These are phyloP conservation scores for Holocentrus rufus DNA, from an alignment of 2,797 vertebrate genomes.

Conservation along the genomic window DNA sequence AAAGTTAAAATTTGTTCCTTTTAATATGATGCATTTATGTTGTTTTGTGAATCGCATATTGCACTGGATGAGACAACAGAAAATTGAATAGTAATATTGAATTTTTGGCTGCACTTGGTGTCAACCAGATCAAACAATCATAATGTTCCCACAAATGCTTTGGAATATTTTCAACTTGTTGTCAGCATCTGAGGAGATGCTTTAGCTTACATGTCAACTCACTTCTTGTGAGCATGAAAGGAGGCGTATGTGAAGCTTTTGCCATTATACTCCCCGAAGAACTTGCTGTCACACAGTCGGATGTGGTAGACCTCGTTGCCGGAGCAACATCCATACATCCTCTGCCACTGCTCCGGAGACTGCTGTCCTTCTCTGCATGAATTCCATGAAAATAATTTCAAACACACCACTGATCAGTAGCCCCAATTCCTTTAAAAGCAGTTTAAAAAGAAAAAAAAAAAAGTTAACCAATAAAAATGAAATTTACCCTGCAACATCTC, in stretches of 20 bases:
- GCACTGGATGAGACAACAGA: no score
- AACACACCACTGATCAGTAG: neutral
- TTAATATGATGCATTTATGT: no score
- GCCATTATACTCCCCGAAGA: slow-evolving; percentile 87
- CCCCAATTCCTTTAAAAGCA: neutral
- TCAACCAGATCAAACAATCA: neutral
- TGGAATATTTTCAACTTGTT: neutral
- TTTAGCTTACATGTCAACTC: slow-evolving; percentile 52
- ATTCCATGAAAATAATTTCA: slow-evolving; percentile 28
- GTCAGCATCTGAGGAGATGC: slow-evolving; percentile 35
- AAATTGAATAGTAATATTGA: no score
- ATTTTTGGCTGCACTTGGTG: neutral
- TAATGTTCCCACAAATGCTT: neutral
- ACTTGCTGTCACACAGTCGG: slow-evolving; percentile 86
- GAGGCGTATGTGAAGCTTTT: slow-evolving; percentile 88
- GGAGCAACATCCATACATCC: slow-evolving; percentile 87
- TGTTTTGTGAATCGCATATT: no score
- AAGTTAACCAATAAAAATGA: neutral
- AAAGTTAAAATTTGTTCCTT: no score
- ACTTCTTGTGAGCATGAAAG: slow-evolving; percentile 89
- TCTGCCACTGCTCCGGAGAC: slow-evolving; percentile 87
- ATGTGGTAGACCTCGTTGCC: slow-evolving; percentile 90
- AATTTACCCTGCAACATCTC: neutral
- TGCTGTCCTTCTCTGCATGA: slow-evolving; percentile 86
- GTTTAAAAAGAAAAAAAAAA: neutral